Base-by-base conservation (phyloP, 1,140 invertebrate genomes). In the Pararge aegeria region DNA sequence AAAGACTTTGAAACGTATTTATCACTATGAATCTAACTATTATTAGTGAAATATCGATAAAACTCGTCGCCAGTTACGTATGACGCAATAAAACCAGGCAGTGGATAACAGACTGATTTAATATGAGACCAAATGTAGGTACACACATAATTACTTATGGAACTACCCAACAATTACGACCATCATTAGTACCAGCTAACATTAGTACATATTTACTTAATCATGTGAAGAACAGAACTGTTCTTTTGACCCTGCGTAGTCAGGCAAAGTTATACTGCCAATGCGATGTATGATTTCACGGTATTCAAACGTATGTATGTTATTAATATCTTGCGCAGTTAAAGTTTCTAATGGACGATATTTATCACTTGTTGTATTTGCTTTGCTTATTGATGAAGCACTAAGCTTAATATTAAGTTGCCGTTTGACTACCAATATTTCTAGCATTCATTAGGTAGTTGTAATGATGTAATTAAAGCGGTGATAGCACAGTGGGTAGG, bases 241-340 rank as follows among this genome's bases (percentile, higher is more conserved):
- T 1, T 34, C 27, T 34, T 34, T 34, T 34, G 30, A 12, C 30
- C 19, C 1, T 15, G 20, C 27, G 53, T 15, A 53, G 60, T 46
- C 42, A 19, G 16, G 2, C 7, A 46, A 20, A 46, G 20, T 19
- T 4, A 46, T 34, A 46, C 55, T 40, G 46, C 51, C 48, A 63
- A 37, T 64, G 48, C 66, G 40, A 27, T 58, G 52, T 55, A 55
- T 62, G 53, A 67, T 64, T 73, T 72, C 59, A 65, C 59, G 66
- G 54, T 60, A 60, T 55, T 66, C 44, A 69, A 66, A 60, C 57
- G 48, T n/a, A 48, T 54, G 51, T 64, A 46, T 6, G 42, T 19
- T 64, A 66, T 64, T 66, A 63, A 70, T 63, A 55, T 54, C 49
- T 59, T 30, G 52, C 27, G 55, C 57, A 59, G 59, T 67, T 66